Percentiles rank a stretch among this genome's conserved stretches.
phyloP scores from a whole-genome alignment of 1,140 invertebrate species.

The Drosophila watanabei region DNA sequence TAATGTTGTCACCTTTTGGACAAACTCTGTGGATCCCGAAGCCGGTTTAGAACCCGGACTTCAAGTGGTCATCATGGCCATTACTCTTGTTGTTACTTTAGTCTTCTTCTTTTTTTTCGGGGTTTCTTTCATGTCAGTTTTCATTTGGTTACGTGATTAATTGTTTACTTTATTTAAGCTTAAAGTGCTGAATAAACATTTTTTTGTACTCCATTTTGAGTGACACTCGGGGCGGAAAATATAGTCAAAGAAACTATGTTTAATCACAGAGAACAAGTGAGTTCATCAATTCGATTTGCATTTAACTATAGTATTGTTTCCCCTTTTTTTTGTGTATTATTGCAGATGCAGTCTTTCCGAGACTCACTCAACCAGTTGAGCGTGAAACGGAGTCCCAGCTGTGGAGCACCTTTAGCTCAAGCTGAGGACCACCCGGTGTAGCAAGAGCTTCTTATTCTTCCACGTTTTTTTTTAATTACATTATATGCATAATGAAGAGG shows the following conservation, averaged over 20 bases:
- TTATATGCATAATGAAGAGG: slow-evolving; percentile 77
- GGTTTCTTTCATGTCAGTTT: slow-evolving; percentile 55
- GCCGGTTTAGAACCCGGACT: slow-evolving; percentile 30
- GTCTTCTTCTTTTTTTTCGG: slow-evolving; percentile 1
- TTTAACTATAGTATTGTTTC: slow-evolving; percentile 15
- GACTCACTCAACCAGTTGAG: slow-evolving; percentile 44
- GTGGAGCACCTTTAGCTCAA: slow-evolving; percentile 22
- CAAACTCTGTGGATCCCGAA: slow-evolving; percentile 10
- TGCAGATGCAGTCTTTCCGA: slow-evolving; percentile 3
- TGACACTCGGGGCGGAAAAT: slow-evolving; percentile 22
- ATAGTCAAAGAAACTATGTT: slow-evolving; percentile 1
- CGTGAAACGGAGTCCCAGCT: slow-evolving; percentile 27
- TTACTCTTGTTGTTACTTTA: slow-evolving; percentile 41
- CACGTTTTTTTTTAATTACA: slow-evolving; percentile 74
- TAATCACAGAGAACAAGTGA: slow-evolving; percentile 7
- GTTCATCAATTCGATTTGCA: slow-evolving; percentile 21
- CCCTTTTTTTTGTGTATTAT: background rate
- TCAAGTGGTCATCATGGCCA: slow-evolving; percentile 56
- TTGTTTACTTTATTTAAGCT: slow-evolving; percentile 54
- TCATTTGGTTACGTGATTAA: slow-evolving; percentile 66
- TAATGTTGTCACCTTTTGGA: slow-evolving; percentile 59
- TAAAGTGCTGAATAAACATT: slow-evolving; percentile 51
- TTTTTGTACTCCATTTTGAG: slow-evolving; percentile 13
- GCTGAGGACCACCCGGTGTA: slow-evolving; percentile 41
- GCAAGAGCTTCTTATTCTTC: slow-evolving; percentile 40